Percentiles rank a stretch among this genome's conserved stretches.
Conservation (phyloP, 1,140 invertebrate genomes). For the Leptopilina boulardi region DNA sequence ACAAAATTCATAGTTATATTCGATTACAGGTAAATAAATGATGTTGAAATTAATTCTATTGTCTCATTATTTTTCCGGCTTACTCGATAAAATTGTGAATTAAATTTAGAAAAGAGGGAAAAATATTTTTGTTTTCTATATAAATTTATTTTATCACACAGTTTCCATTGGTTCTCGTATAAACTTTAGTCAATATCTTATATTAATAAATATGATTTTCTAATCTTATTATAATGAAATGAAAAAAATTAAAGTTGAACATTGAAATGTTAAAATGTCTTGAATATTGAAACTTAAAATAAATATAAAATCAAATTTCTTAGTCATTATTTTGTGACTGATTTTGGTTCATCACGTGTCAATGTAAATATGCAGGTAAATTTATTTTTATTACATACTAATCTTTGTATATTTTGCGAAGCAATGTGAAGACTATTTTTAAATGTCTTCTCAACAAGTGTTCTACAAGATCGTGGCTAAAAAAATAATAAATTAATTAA, state of each 20-base stretch:
- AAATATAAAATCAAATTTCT: not conserved
- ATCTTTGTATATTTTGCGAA: conserved; percentile 4
- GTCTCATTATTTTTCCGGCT: conserved; percentile 20
- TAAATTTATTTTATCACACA: no score
- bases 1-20: conserved; percentile 50
- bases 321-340: not conserved
- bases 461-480: conserved; percentile 40
- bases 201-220: no score
- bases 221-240: no score
- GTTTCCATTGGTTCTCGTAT: no score
- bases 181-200: no score
- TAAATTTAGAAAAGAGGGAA: no score
- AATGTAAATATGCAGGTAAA: conserved; percentile 6
- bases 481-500: conserved; percentile 19
- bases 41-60: conserved; percentile 45
- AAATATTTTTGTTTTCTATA: no score
- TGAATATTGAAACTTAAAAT: not conserved
- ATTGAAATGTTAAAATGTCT: no score
- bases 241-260: no score
- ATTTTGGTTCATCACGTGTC: not conserved
- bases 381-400: conserved; percentile 34
- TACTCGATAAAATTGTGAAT: not conserved
- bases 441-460: not conserved
- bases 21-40: conserved; percentile 53
- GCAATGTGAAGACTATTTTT: conserved; percentile 45